Conservation (phyloP, 2,888 invertebrate genomes). For the Alloscopus bannaensis region DNA sequence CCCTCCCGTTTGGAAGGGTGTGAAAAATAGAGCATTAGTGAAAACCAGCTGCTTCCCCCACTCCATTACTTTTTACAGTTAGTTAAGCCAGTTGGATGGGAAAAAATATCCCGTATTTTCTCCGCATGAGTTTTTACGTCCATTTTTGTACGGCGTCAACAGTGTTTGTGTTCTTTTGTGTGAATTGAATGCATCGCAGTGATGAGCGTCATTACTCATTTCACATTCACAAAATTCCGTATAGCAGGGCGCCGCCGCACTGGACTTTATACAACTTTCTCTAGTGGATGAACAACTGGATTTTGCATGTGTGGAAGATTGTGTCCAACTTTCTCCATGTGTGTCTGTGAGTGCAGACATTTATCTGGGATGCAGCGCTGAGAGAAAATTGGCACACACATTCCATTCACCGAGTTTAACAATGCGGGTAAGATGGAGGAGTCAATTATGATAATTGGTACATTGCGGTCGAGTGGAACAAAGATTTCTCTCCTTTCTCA, state of each 20-base stretch:
- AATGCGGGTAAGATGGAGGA: constrained; percentile 49
- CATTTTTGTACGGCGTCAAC: no score
- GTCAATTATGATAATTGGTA: constrained; percentile 58
- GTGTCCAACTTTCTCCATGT: no score
- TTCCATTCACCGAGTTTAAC: constrained; percentile 20
- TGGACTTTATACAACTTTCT: background rate
- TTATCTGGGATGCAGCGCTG: constrained; percentile 14
- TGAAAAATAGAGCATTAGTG: no score
- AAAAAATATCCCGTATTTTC: no score
- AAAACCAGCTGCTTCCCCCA: background rate
- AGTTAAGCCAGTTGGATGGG: no score
- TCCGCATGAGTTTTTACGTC: no score
- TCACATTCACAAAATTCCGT: constrained; percentile 36
- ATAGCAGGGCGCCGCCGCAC: no score
- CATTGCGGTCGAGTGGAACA: constrained; percentile 54
- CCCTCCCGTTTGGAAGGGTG: background rate
- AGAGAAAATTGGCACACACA: constrained; percentile 45
- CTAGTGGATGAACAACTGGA: constrained; percentile 6
- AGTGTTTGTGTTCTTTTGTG: no score
- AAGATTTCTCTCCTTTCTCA: no score
- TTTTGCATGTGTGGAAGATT: no score
- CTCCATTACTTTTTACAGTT: background rate
- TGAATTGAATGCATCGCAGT: constrained; percentile 38
- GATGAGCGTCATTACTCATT: constrained; percentile 54
- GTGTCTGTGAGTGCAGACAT: no score